A percentile compares a stretch with the other conserved stretches of the same genome.
phyloP scores from a whole-genome alignment of 2,888 invertebrate genomes.

The Aricia artaxerxes region DNA sequence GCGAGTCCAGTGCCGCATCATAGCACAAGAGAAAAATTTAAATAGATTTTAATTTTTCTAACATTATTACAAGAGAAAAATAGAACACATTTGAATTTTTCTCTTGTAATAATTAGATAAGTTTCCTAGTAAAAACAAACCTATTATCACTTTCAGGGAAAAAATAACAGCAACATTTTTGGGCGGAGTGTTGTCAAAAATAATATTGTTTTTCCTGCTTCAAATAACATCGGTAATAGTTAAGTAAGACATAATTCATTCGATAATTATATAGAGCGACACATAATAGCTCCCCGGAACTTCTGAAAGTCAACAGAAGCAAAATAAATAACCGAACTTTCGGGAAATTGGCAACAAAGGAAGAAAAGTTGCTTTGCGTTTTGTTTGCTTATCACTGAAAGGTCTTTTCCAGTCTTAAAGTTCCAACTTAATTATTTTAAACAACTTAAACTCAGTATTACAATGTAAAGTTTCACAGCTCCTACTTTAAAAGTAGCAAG shows the following conservation, averaged over 20 bases:
- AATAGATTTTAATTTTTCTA: too few species aligned
- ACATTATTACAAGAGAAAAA: not conserved
- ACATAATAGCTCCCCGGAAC: not conserved
- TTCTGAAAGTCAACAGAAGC: constrained; percentile 34
- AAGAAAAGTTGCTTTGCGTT: constrained; percentile 23
- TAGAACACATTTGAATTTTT: not conserved
- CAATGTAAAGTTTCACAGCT: constrained; percentile 10
- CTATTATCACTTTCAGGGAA: constrained; percentile 11
- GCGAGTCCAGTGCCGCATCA: too few species aligned
- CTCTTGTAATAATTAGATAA: not conserved
- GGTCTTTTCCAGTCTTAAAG: constrained; percentile 1
- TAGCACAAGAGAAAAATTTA: too few species aligned
- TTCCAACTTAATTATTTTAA: constrained; percentile 21
- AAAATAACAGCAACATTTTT: not conserved
- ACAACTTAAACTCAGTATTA: constrained; percentile 4
- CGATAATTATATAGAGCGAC: constrained; percentile 13
- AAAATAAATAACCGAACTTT: constrained; percentile 33
- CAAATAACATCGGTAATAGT: constrained; percentile 15
- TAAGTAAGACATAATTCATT: constrained; percentile 14
- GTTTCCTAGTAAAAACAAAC: constrained; percentile 1
- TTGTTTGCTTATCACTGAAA: constrained; percentile 25
- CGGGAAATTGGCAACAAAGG: constrained; percentile 34
- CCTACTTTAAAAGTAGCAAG: not conserved
- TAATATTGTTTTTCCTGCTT: constrained; percentile 14
- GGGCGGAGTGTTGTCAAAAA: constrained; percentile 1